Conservation (phyloP, 2,888 invertebrate species). For the Nephrotoma guestfalica region DNA sequence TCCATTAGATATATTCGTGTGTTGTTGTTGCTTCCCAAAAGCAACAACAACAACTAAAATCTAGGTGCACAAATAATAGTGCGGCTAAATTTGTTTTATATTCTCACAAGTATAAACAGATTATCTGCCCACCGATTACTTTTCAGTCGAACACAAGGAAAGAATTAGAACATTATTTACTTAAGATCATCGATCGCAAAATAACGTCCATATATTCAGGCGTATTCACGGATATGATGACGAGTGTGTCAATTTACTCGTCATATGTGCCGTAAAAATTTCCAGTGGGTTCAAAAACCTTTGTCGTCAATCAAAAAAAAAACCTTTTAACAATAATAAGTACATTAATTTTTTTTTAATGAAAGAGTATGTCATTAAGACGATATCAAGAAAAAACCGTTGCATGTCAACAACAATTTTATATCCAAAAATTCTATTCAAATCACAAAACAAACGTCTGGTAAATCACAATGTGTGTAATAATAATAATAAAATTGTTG, state of each 20-base stretch:
- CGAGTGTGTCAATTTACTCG: not conserved
- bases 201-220: not conserved
- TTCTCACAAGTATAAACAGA: conserved; percentile 28
- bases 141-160: conserved; percentile 14
- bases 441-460: not conserved
- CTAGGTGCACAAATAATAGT: not conserved
- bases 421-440: not conserved
- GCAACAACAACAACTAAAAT: not conserved
- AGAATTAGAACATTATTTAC: not conserved
- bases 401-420: not conserved
- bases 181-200: not conserved
- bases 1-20: conserved; percentile 17
- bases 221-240: not conserved
- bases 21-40: not conserved
- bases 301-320: not conserved
- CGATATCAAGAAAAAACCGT: not conserved
- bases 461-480: not conserved
- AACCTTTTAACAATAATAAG: not conserved
- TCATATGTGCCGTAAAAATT: not conserved
- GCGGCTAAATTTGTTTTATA: conserved; percentile 8
- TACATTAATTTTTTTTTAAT: not conserved
- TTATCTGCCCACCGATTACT: conserved; percentile 33
- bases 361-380: not conserved
- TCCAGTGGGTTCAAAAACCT: not conserved
- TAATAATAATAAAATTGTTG: not conserved